Evolutionary conservation across 2,888 invertebrate species (phyloP).

Genomic region (Acrocyrtus sp.): DNA sequence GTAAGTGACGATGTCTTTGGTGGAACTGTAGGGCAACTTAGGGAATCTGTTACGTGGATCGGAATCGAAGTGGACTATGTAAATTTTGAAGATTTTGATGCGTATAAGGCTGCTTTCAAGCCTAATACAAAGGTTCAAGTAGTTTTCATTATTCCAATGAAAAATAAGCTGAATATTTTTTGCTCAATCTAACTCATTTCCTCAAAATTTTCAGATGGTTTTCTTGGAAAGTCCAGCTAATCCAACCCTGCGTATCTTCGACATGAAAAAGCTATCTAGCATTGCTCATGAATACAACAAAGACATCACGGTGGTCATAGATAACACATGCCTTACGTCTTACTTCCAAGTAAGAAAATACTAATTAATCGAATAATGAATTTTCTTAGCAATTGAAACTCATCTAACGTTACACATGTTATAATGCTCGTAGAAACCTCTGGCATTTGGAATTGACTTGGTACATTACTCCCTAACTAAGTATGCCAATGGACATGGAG

Average conservation of each 20-base stretch:
- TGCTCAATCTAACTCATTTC: too few relatives aligned
- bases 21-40: constrained; percentile 65
- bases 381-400: too few relatives aligned
- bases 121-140: constrained; percentile 69
- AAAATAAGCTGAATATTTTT: too few relatives aligned
- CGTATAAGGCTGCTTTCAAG: constrained; percentile 67
- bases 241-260: constrained; percentile 70
- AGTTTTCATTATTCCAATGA: background rate
- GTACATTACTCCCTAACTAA: constrained; percentile 93
- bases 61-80: constrained; percentile 76
- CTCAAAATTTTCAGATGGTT: constrained; percentile 68
- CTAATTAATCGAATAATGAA: background rate
- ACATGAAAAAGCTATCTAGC: constrained; percentile 68
- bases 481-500: constrained; percentile 98
- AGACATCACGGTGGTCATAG: constrained; percentile 68
- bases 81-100: constrained; percentile 68
- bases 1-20: constrained; percentile 63
- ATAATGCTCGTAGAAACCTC: constrained; percentile 74
- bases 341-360: constrained; percentile 69
- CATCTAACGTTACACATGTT: too few relatives aligned
- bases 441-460: constrained; percentile 90
- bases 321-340: constrained; percentile 72
- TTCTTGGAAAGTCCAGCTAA: constrained; percentile 74
- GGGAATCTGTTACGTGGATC: constrained; percentile 72
- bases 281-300: constrained; percentile 65